Percentiles rank a stretch among this genome's conserved stretches.
phyloP scores from a whole-genome alignment of 2,113 vertebrate species.

The Engystomops pustulosus region DNA sequence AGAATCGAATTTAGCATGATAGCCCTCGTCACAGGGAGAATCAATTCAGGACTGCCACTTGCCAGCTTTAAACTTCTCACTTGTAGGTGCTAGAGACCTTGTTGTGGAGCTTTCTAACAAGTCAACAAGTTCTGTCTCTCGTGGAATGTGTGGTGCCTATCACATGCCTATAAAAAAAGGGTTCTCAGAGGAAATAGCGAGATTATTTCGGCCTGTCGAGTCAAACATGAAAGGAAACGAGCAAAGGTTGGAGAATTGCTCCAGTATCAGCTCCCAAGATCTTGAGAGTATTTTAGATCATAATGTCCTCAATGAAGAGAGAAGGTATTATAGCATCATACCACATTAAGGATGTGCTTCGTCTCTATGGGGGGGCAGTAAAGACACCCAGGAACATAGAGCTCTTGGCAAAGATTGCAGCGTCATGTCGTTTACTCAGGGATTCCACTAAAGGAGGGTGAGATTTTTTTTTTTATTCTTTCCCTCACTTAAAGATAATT shows the following conservation, averaged over 20 bases:
- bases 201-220: constrained; percentile 88
- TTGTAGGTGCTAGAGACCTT: constrained; percentile 90
- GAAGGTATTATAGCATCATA: constrained; percentile 55
- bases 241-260: constrained; percentile 67
- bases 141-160: constrained; percentile 84
- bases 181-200: constrained; percentile 83
- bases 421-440: constrained; percentile 84
- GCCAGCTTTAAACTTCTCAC: constrained; percentile 93
- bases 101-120: constrained; percentile 94
- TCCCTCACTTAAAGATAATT: constrained; percentile 99
- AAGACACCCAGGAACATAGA: constrained; percentile 55
- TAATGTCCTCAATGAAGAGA: constrained; percentile 69
- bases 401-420: constrained; percentile 74
- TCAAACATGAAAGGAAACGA: constrained; percentile 57
- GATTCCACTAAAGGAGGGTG: constrained; percentile 80
- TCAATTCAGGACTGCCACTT: constrained; percentile 94
- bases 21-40: constrained; percentile 89
- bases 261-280: constrained; percentile 86
- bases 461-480: constrained; percentile 78
- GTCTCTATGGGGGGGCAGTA: constrained; percentile 55
- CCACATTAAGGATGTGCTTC: constrained; percentile 57
- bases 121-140: constrained; percentile 91
- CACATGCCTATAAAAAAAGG: constrained; percentile 89
- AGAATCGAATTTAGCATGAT: constrained; percentile 98
- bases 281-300: constrained; percentile 90